Base-by-base conservation (phyloP, 2,888 invertebrate genomes). In the Marasmarcha lunaedactyla region DNA sequence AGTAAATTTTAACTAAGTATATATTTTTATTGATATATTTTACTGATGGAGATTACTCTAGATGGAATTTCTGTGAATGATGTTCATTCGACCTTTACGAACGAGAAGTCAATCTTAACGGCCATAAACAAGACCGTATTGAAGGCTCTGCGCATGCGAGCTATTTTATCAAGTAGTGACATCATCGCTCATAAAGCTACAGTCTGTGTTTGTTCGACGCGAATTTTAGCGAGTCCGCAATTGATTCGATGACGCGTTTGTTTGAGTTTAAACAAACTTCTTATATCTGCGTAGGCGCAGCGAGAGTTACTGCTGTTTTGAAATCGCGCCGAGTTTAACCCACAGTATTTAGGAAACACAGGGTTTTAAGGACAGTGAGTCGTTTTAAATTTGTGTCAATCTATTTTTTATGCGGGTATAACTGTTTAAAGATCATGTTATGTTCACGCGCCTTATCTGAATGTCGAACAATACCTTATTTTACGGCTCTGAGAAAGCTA, bases 121-220 rank as follows among this genome's bases (percentile, higher is more conserved):
- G 11, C 30, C 9, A 11, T 30, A 30, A 30, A 30, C 30, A 30
- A 30, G 30, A 30, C 9, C 9, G n/a, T 30, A 30, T 30, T 30
- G 30, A 30, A 30, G 30, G 30, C 30, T 30, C n/a, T 11, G n/a
- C n/a, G n/a, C 4, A 11, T 11, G 30, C 30, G 30, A 36, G 40
- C 33, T 40, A 38, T 36, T 42, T 42, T 42, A 42, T 42, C 42
- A 37, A 11, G n/a, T 26, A 37, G 40, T 42, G 42, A 42, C 42
- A 42, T 42, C 42, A 42, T 38, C 40, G 35, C 11, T 5, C 33
- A 30, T 35, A 39, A 30, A 42, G 37, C 9, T 3, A 30, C n/a
- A 30, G 30, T 7, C 11, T 11, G 2, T 3, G n/a, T 30, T n/a
- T 30, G 30, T 9, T 11, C 30, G n/a, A 10, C n/a, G 30, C 30